phyloP scores from a whole-genome alignment of 2,888 invertebrate genomes.

The Coecobrya sp. region DNA sequence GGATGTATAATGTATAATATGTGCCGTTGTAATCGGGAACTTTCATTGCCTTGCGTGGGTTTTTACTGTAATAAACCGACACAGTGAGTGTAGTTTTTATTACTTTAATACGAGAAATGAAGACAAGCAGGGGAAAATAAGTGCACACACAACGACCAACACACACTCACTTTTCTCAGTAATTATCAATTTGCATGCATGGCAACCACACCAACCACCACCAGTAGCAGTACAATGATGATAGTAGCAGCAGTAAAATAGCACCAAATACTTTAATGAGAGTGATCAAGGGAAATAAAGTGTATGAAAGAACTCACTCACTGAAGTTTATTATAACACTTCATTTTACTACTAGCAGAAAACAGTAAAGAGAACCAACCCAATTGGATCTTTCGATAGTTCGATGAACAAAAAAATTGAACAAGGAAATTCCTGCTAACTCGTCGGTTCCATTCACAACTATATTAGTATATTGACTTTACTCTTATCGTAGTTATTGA shows the following conservation, averaged over 20 bases:
- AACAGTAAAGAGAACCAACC: background rate
- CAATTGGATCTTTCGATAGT: constrained; percentile 10
- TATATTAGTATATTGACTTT: too few relatives aligned
- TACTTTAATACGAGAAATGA: constrained; percentile 16
- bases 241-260: background rate
- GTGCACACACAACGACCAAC: constrained; percentile 7
- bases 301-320: constrained; percentile 60
- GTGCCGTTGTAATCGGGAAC: background rate
- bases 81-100: constrained; percentile 44
- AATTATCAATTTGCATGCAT: constrained; percentile 77
- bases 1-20: background rate
- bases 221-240: background rate
- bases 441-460: background rate
- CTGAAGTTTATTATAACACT: constrained; percentile 73
- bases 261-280: constrained; percentile 71
- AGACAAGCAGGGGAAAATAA: constrained; percentile 34
- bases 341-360: constrained; percentile 52
- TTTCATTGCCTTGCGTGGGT: constrained; percentile 43
- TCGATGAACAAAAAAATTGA: background rate
- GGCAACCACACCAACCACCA: constrained; percentile 34
- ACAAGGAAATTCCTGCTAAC: background rate
- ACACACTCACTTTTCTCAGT: constrained; percentile 24
- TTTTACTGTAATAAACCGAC: constrained; percentile 48
- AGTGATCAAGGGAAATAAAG: constrained; percentile 68
- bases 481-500: constrained; percentile 25